Evolutionary conservation across 1,140 invertebrate species (phyloP), one percentile per base, ranked within the genome.

Genomic region (Carposina sasakii): DNA sequence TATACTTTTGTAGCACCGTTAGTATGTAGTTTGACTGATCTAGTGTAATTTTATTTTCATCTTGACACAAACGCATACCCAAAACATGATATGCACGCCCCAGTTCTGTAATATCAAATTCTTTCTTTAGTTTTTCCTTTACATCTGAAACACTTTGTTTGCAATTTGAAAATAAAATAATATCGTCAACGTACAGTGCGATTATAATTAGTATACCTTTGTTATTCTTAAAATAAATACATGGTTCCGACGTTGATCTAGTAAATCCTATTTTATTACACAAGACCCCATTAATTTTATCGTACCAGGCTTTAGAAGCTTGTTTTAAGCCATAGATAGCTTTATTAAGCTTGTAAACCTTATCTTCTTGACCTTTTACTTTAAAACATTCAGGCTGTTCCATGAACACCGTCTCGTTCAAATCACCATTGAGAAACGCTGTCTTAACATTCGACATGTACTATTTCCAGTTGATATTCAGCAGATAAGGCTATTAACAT

Each of bases 171-270:
- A 16, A 31, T 20, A 34, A 28, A 15, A 50, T 16, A 15, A 49
- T 21, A 57, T 76, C 69, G 59, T 72, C 69, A 4, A 76, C 71
- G 62, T 63, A 70, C 13, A 72, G 23, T 34, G 59, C 47, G 3
- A 71, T 36, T 19, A 58, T 62, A 10, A 58, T 49, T 21, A 50
- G 41, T n/a, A 42, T 26, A 6, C 58, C 31, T 10, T 57, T 34
- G 28, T 67, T 40, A 21, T 26, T 48, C 24, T 63, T 59, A n/a
- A 44, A 13, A 56, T 37, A 73, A 4, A 69, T 15, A 55, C 60
- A 74, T 36, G 57, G 47, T 40, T 73, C 67, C 20, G 15, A 56
- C 43, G 51, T 46, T 22, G 54, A 63, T 43, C 51, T 57, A 16
- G 41, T 47, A 31, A 62, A 69, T 10, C 39, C 48, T n/a, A 44